Base-by-base conservation (phyloP, 1,140 invertebrate species). In the Lepidostoma basale region DNA sequence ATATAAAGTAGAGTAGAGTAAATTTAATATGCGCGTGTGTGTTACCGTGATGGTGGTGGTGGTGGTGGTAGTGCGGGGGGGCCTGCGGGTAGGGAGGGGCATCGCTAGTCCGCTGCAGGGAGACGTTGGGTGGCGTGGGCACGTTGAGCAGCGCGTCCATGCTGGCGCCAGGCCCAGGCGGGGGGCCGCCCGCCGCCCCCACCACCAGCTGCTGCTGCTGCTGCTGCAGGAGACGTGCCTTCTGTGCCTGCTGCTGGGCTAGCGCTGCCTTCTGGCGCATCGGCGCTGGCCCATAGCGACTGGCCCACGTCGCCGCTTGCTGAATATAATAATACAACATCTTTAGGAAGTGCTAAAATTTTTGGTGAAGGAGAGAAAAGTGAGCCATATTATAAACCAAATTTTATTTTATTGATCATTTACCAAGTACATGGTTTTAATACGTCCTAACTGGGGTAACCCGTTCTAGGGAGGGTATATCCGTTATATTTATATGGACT, bases 81-180 rank as follows among this genome's bases (percentile, higher is more conserved):
- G 62, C 67, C 10, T 62, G 59, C 6, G 67, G 63, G 77, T 92
- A 90, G 72, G 89, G 84, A n/a, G 77, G 77, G 71, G 90, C 84
- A 79, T 86, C 90, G 26, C 85, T 75, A 23, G 85, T 88, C 68
- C 89, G 84, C 82, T 91, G 81, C 26, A 85, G 79, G 23, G 91
- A 88, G 6, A 94, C 92, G 79, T 94, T 94, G 6, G 89, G 91
- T 18, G 91, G 90, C 67, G 91, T 90, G n/a, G 88, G 88, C 74
- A 88, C 90, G 76, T 92, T 93, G 68, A 94, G 82, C 72, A 94
- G 81, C 63, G 88, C 90, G 77, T 89, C 88, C 70, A 93, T 90
- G 14, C 60, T 64, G 20, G 49, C 30, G 76, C 74, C 52, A 42
- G 77, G 75, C 39, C 82, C 84, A 54, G 86, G 88, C 85, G 68